Evolutionary conservation across 2,888 invertebrate genomes (phyloP).

Genomic region (Drosophila bunnanda): DNA sequence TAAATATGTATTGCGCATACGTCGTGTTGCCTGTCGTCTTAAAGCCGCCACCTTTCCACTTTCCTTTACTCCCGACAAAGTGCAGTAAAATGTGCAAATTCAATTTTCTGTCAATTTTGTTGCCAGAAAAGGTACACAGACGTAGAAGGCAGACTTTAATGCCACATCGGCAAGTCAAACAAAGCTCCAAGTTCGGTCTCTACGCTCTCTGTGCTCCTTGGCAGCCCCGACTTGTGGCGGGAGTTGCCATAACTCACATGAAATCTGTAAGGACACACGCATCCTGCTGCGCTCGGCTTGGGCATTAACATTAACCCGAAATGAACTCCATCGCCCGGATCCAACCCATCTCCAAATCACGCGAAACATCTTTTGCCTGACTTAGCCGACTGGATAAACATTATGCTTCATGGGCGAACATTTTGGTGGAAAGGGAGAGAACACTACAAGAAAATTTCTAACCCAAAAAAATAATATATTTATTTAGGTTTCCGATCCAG

Average conservation of each 20-base stretch:
- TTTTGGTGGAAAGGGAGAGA: neutral
- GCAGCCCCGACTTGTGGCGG: neutral
- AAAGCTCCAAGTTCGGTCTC: conserved; percentile 25
- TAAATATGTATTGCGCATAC: conserved; percentile 45
- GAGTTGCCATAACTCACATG: conserved; percentile 72
- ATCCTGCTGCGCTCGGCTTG: conserved; percentile 56
- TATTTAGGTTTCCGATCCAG: neutral
- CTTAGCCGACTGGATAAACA: conserved; percentile 78
- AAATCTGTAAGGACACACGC: conserved; percentile 77
- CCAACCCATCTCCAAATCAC: conserved; percentile 59
- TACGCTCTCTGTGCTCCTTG: neutral
- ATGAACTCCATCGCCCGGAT: conserved; percentile 61
- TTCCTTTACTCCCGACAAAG: conserved; percentile 50
- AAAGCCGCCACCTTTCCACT: conserved; percentile 18
- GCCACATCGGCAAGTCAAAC: conserved; percentile 53
- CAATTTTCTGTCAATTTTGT: conserved; percentile 71
- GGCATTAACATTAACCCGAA: conserved; percentile 73
- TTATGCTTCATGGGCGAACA: conserved; percentile 49
- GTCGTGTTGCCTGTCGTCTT: conserved; percentile 62
- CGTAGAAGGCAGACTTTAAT: conserved; percentile 27
- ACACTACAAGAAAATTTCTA: neutral
- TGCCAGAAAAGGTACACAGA: conserved; percentile 9
- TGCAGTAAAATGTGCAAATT: conserved; percentile 78
- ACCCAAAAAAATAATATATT: too few species aligned
- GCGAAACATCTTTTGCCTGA: conserved; percentile 76